These are phyloP conservation scores for Eristalis arbustorum DNA, from an alignment of 2,888 invertebrate species.

Conservation along the genomic window DNA sequence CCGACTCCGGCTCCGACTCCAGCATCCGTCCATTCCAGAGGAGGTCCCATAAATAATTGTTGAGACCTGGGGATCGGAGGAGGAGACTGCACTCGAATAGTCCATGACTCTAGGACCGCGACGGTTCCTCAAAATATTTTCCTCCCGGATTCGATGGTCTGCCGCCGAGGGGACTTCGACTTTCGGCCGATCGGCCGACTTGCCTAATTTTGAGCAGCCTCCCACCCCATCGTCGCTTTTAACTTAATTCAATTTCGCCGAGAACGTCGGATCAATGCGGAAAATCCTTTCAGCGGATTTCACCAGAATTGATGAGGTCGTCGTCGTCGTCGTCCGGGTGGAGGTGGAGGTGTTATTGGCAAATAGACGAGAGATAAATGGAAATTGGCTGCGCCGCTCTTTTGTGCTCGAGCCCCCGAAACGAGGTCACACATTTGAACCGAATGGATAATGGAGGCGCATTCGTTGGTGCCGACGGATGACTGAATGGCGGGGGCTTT, in stretches of 20 bases:
- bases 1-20: background rate
- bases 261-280: slow-evolving; percentile 1
- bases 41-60: slow-evolving; percentile 18
- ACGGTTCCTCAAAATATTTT: background rate
- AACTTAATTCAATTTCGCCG: slow-evolving; percentile 34
- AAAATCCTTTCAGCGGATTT: slow-evolving; percentile 50
- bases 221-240: background rate
- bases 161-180: background rate
- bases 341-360: slow-evolving; percentile 5
- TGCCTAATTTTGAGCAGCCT: background rate
- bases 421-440: slow-evolving; percentile 20
- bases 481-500: slow-evolving; percentile 22
- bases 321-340: background rate
- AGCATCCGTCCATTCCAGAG: background rate
- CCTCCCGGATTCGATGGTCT: background rate
- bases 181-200: background rate
- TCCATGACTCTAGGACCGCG: background rate
- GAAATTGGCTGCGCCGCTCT: slow-evolving; percentile 23
- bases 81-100: background rate
- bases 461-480: background rate
- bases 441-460: slow-evolving; percentile 8
- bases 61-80: background rate
- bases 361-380: slow-evolving; percentile 14
- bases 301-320: background rate
- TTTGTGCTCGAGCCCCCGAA: slow-evolving; percentile 2